These are phyloP conservation scores for Chiroxiphia lanceolata DNA, from an alignment of 2,797 vertebrate genomes.

Conservation along the genomic window DNA sequence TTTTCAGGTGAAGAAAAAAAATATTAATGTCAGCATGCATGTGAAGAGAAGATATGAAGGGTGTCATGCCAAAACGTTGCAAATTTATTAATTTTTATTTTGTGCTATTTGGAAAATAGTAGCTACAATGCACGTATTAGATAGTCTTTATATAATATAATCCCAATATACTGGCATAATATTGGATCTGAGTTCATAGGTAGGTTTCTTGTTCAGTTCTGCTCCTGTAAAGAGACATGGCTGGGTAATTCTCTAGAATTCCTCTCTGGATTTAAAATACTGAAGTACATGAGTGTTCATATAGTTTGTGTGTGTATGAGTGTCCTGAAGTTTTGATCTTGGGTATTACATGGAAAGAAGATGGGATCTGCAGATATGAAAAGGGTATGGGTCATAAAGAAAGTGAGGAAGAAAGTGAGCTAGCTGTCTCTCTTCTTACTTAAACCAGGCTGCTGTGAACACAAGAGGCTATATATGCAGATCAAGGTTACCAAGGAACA, in stretches of 20 bases:
- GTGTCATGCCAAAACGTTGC: not conserved
- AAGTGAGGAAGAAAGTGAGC: not conserved
- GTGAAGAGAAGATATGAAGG: not conserved
- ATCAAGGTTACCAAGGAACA: slow-evolving; percentile 23
- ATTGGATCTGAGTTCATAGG: not conserved
- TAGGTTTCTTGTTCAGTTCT: not conserved
- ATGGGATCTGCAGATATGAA: not conserved
- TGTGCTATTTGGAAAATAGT: not conserved
- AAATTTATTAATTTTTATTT: not conserved
- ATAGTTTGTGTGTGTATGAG: not conserved
- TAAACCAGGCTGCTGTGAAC: not conserved
- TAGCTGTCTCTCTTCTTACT: not conserved
- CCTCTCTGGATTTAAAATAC: not conserved
- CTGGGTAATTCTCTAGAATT: not conserved
- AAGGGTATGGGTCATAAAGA: not conserved
- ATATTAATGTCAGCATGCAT: not conserved
- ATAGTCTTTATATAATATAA: not conserved
- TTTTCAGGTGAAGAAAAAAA: not conserved
- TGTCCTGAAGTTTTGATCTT: not conserved
- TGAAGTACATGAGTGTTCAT: not conserved
- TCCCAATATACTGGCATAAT: not conserved
- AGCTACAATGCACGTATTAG: not conserved
- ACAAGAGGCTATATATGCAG: slow-evolving; percentile 2
- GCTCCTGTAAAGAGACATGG: not conserved
- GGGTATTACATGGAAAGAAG: not conserved